phyloP scores from a whole-genome alignment of 2,797 vertebrate genomes.

The Arremon brunneinucha region DNA sequence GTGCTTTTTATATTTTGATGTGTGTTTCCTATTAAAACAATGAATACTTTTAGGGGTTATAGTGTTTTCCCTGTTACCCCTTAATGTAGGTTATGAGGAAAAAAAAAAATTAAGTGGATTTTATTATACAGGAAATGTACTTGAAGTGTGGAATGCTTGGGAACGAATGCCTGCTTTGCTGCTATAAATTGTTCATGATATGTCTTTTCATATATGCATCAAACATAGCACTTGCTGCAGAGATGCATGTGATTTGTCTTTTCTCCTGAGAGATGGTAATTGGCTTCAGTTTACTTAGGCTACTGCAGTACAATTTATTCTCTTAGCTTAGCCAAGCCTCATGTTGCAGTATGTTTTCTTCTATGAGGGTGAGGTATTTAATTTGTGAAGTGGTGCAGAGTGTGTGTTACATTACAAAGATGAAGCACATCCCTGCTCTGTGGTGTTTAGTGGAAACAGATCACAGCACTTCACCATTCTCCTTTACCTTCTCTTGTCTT shows the following conservation, averaged over 20 bases:
- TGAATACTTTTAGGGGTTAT: not conserved
- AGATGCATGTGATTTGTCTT: conserved; percentile 57
- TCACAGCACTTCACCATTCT: not conserved
- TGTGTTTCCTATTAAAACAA: not conserved
- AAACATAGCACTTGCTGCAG: conserved; percentile 50
- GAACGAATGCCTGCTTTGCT: conserved; percentile 20
- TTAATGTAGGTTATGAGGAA: conserved; percentile 6
- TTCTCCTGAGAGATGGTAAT: conserved; percentile 53
- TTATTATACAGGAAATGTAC: conserved; percentile 40
- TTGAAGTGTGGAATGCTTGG: conserved; percentile 43
- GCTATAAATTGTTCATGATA: conserved; percentile 73
- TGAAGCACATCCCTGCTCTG: not conserved
- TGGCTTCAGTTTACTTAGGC: conserved; percentile 52
- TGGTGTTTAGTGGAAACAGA: not conserved
- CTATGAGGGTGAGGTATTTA: not conserved
- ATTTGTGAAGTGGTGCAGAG: not conserved
- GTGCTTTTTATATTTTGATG: not conserved
- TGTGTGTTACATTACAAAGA: not conserved
- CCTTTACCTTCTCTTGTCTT: not conserved
- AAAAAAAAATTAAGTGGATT: conserved; percentile 10
- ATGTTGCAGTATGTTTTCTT: conserved; percentile 20
- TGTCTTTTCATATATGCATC: conserved; percentile 66
- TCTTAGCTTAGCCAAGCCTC: conserved; percentile 10
- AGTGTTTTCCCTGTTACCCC: not conserved
- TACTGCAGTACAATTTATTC: conserved; percentile 61